phyloP scores from a whole-genome alignment of 2,113 vertebrate species.

The Bungarus multicinctus region DNA sequence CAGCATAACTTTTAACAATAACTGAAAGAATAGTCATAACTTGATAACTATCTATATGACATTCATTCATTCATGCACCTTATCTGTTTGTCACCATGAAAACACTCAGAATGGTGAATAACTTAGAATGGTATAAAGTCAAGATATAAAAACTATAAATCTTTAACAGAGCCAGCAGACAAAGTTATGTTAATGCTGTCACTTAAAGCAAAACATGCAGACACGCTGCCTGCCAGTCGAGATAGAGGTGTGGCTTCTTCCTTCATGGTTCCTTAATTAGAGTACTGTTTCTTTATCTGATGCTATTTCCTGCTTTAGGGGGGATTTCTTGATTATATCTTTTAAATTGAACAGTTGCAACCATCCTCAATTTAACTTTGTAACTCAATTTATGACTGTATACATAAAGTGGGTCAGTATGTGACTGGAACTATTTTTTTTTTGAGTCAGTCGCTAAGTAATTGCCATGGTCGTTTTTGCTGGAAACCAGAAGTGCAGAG shows the following conservation, averaged over 20 bases:
- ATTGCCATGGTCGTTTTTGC: background rate
- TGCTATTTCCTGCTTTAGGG: background rate
- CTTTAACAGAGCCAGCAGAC: background rate
- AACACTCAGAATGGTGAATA: background rate
- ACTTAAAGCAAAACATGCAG: background rate
- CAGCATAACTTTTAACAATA: background rate
- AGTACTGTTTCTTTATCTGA: background rate
- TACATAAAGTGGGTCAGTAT: background rate
- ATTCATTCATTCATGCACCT: background rate
- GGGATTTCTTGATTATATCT: background rate
- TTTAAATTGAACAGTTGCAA: background rate
- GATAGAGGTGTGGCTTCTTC: background rate
- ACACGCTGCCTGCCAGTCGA: background rate
- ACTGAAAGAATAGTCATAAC: background rate
- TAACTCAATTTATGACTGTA: background rate
- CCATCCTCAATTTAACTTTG: too few relatives aligned
- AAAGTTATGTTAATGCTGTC: background rate
- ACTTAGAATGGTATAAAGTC: too few relatives aligned
- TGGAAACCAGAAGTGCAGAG: background rate
- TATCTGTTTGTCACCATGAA: background rate
- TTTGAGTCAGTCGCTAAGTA: background rate
- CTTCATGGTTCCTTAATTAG: background rate
- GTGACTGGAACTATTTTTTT: background rate
- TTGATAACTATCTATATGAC: background rate
- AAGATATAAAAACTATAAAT: background rate